Conservation (phyloP, 2,113 vertebrate species). For the Paralichthys olivaceus region DNA sequence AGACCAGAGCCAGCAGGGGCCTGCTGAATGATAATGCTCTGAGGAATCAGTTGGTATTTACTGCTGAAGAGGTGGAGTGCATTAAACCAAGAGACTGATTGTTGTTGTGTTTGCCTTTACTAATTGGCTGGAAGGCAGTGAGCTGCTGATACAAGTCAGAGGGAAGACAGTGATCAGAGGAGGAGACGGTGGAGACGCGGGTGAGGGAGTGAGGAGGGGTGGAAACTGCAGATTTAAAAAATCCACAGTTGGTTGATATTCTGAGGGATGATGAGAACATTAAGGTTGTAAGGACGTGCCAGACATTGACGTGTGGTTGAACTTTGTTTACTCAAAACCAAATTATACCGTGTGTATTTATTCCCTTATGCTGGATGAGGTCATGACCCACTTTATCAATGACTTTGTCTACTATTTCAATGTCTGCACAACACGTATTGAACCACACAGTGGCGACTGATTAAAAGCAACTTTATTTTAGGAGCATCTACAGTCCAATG, state of each 20-base stretch:
- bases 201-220: conserved; percentile 17
- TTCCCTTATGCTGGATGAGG: conserved; percentile 58
- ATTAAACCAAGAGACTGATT: conserved; percentile 73
- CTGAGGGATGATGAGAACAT: conserved; percentile 68
- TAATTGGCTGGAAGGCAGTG: conserved; percentile 78
- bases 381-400: conserved; percentile 58
- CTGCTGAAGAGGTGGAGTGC: conserved; percentile 71
- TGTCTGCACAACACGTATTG: conserved; percentile 45
- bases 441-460: conserved; percentile 35
- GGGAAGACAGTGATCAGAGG: conserved; percentile 68
- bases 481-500: conserved; percentile 11
- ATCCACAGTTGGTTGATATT: conserved; percentile 59
- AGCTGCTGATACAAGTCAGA: conserved; percentile 69
- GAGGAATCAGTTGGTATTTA: conserved; percentile 77
- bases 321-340: conserved; percentile 67
- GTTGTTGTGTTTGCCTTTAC: conserved; percentile 77
- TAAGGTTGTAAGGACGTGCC: conserved; percentile 62
- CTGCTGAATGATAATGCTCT: conserved; percentile 76
- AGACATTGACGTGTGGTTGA: conserved; percentile 63
- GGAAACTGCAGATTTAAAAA: conserved; percentile 69
- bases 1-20: conserved; percentile 69
- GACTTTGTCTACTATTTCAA: conserved; percentile 41
- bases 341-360: conserved; percentile 58
- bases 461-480: conserved; percentile 56
- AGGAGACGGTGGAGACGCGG: conserved; percentile 4